Evolutionary conservation across 2,888 invertebrate species (phyloP).

Genomic region (Parnassius orleans): DNA sequence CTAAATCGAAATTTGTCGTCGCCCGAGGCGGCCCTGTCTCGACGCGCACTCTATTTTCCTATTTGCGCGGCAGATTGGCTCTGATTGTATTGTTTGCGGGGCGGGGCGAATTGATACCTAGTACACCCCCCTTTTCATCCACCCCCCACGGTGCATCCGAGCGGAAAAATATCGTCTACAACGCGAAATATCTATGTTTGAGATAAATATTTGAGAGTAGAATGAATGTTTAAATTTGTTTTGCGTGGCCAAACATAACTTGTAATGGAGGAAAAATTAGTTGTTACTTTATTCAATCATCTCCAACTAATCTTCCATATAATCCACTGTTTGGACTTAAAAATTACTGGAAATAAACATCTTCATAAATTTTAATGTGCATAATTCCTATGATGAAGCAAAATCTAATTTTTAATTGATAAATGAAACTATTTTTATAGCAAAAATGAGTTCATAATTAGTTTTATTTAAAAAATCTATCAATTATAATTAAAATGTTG

Average conservation of each 20-base stretch:
- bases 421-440: too few relatives aligned
- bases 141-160: conserved; percentile 48
- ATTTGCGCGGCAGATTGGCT: conserved; percentile 80
- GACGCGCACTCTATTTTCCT: conserved; percentile 78
- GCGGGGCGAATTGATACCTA: conserved; percentile 55
- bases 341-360: too few relatives aligned
- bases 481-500: not conserved
- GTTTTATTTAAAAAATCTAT: too few relatives aligned
- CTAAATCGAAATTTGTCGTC: conserved; percentile 24
- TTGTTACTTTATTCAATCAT: not conserved
- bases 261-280: not conserved
- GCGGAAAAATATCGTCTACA: conserved; percentile 70
- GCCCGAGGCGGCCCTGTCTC: conserved; percentile 65
- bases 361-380: too few relatives aligned
- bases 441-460: too few relatives aligned
- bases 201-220: conserved; percentile 69
- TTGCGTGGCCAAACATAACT: conserved; percentile 32
- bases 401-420: too few relatives aligned
- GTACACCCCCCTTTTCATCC: conserved; percentile 34
- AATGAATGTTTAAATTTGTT: conserved; percentile 57
- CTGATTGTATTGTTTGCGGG: conserved; percentile 79
- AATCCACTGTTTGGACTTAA: too few relatives aligned
- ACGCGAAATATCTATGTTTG: conserved; percentile 60
- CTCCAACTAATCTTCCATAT: too few relatives aligned
- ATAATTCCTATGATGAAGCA: too few relatives aligned